Evolutionary conservation across 2,888 invertebrate species (phyloP), one percentile per base, ranked within the genome.

Genomic region (Aquatica leii): DNA sequence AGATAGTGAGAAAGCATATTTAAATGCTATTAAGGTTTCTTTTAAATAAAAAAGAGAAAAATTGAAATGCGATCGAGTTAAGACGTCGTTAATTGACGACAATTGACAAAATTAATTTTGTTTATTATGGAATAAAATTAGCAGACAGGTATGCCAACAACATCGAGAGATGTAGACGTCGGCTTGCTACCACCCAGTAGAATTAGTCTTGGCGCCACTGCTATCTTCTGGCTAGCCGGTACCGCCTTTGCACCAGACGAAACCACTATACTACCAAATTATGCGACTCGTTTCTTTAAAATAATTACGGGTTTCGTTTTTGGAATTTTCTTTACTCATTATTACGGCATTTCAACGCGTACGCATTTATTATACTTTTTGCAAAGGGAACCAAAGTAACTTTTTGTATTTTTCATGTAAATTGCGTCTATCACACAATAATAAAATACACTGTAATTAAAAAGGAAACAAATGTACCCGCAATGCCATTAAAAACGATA

Each of bases 191-290:
- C 77, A 76, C 76, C 75, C 73, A 70, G 70, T 69, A 73, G 74
- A 77, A 77, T 77, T 75, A 73, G 76, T 69, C 70, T 70, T 77
- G 78, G 77, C 78, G 77, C 76, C 77, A 74, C 67, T 64, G 72
- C 76, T 77, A 77, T 76, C 77, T 75, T 69, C 71, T 69, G 75
- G 69, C 72, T 66, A 69, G 69, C 63, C 66, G 66, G 64, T 69
- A 68, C 70, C 67, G 65, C 65, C 62, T 65, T 53, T 58, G 53
- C 60, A 52, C 49, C 58, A 65, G 63, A 63, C 63, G 15, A 40
- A 40, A 59, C 43, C 63, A 21, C 58, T 50, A 35, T 53, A 48
- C 60, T 61, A 60, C 63, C 65, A 62, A 67, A 67, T 67, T 62
- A 67, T 65, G 67, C 65, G 66, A 66, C 68, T 65, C 51, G 62